Evolutionary conservation across 1,140 invertebrate genomes (phyloP).

Genomic region (Rhysida immarginata): DNA sequence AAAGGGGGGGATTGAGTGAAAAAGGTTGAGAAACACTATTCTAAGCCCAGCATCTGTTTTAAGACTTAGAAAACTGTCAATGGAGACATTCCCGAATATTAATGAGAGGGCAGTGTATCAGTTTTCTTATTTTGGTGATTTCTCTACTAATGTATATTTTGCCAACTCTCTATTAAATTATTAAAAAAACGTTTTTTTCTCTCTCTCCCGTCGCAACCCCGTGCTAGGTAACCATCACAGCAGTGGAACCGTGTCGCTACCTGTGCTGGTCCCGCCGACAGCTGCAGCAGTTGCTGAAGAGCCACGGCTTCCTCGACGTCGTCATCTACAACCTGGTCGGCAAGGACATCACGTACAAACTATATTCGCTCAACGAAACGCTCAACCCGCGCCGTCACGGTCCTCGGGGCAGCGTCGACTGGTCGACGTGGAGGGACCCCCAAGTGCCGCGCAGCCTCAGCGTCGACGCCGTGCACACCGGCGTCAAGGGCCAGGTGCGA

Average conservation of each 20-base stretch:
- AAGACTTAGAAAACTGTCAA: too few species aligned
- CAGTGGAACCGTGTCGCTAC: constrained; percentile 56
- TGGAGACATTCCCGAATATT: too few species aligned
- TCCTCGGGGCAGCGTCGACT: constrained; percentile 22
- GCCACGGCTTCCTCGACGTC: constrained; percentile 50
- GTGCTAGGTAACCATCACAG: constrained; percentile 52
- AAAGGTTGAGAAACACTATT: too few species aligned
- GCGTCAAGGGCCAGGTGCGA: constrained; percentile 49
- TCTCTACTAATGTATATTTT: constrained; percentile 3
- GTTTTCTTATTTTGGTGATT: too few species aligned
- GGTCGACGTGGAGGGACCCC: constrained; percentile 12
- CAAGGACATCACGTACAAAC: constrained; percentile 69
- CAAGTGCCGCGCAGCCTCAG: constrained; percentile 47
- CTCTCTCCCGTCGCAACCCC: too few species aligned
- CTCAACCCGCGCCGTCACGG: constrained; percentile 25
- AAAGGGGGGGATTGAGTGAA: too few species aligned
- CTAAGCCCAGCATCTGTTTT: too few species aligned
- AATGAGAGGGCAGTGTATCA: too few species aligned
- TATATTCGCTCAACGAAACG: constrained; percentile 63
- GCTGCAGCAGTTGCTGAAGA: constrained; percentile 50
- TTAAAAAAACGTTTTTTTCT: too few species aligned
- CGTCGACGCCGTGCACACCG: constrained; percentile 60
- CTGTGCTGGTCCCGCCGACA: constrained; percentile 60
- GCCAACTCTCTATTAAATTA: not conserved
- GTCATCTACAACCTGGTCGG: constrained; percentile 61